Percentiles rank a stretch among this genome's conserved stretches.
Conservation (phyloP, 2,888 invertebrate genomes). For the Deilephila porcellus region DNA sequence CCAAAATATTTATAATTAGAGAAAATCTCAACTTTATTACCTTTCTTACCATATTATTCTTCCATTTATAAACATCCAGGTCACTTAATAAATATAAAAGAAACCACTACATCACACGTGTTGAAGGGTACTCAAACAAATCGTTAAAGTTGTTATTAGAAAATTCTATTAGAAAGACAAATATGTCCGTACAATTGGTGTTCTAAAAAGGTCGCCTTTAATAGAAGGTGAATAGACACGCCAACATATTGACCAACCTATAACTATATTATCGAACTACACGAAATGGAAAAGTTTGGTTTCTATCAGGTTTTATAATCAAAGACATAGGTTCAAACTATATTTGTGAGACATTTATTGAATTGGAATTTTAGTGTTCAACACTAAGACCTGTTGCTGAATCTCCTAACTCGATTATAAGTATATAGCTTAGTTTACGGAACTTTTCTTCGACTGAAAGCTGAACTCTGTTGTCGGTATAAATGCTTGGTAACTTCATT, state of each 20-base stretch:
- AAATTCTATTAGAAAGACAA: background rate
- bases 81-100: too few species aligned
- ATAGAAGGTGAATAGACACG: background rate
- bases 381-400: background rate
- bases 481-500: background rate
- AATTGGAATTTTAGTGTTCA: too few species aligned
- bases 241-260: background rate
- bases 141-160: background rate
- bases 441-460: background rate
- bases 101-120: background rate
- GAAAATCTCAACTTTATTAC: too few species aligned
- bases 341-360: background rate
- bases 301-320: background rate
- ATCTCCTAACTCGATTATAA: background rate
- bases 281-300: background rate
- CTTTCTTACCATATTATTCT: too few species aligned
- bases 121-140: background rate
- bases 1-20: too few species aligned
- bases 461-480: background rate
- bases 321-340: background rate
- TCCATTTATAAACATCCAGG: too few species aligned
- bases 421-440: background rate
- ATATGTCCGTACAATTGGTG: constrained; percentile 1
- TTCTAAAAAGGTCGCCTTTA: constrained; percentile 3
- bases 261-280: background rate